Evolutionary conservation across 2,888 invertebrate species (phyloP).

Genomic region (Carterocephalus palaemon): DNA sequence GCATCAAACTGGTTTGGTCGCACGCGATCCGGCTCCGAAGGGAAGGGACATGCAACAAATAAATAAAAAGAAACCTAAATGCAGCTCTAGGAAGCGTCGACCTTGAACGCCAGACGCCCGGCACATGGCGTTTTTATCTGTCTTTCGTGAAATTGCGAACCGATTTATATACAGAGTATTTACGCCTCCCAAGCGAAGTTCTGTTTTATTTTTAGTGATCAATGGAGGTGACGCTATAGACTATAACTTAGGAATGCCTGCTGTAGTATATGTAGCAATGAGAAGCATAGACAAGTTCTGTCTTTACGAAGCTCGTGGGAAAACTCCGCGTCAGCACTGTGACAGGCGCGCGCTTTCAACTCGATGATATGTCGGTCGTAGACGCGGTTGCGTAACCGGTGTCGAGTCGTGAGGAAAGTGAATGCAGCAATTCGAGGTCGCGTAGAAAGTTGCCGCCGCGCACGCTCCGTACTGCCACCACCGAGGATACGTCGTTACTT

Average conservation of each 20-base stretch:
- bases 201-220: conserved; percentile 5
- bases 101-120: conserved; percentile 73
- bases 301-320: conserved; percentile 37
- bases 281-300: conserved; percentile 24
- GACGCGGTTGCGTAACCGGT: conserved; percentile 73
- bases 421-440: conserved; percentile 77
- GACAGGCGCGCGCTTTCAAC: conserved; percentile 42
- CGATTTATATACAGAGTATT: conserved; percentile 64
- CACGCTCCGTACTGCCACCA: conserved; percentile 45
- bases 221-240: not conserved
- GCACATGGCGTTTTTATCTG: conserved; percentile 78
- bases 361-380: conserved; percentile 65
- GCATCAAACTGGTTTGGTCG: conserved; percentile 71
- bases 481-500: conserved; percentile 36
- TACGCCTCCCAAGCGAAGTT: conserved; percentile 21
- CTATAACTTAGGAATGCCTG: not conserved
- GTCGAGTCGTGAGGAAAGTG: conserved; percentile 74
- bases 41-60: conserved; percentile 72
- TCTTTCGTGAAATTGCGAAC: conserved; percentile 70
- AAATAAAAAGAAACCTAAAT: conserved; percentile 77
- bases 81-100: conserved; percentile 77
- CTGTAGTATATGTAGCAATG: conserved; percentile 13
- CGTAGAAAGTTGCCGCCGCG: conserved; percentile 71
- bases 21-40: conserved; percentile 67
- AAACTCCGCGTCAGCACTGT: conserved; percentile 31